Percentiles rank a stretch among this genome's conserved stretches.
These are phyloP conservation scores for Eospalax fontanierii DNA, from an alignment of 2,797 vertebrate genomes.

Conservation along the genomic window DNA sequence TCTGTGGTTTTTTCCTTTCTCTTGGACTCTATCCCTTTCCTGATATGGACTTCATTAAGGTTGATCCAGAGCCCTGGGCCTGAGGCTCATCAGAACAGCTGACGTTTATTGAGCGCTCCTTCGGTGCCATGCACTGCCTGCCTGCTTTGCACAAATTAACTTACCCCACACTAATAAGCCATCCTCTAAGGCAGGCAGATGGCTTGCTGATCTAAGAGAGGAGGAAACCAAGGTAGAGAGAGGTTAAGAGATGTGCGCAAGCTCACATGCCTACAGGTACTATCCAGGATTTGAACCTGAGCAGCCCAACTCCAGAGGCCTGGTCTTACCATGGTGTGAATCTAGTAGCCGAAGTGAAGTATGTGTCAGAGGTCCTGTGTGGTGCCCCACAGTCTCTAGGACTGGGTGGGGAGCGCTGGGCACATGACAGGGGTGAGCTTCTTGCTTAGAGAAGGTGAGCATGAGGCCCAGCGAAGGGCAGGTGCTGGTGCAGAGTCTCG, in stretches of 20 bases:
- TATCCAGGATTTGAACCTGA: background rate
- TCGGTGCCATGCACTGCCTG: background rate
- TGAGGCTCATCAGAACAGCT: background rate
- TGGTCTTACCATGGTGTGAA: background rate
- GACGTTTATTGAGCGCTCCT: background rate
- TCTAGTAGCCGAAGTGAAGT: background rate
- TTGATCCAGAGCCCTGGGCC: slow-evolving; percentile 52
- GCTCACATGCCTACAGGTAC: background rate
- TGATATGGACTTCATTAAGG: slow-evolving; percentile 61
- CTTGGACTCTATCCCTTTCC: slow-evolving; percentile 36
- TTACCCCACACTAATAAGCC: background rate
- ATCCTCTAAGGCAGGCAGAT: background rate
- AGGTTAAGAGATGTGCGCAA: background rate
- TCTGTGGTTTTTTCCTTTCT: slow-evolving; percentile 40
- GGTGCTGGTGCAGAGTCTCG: too few relatives aligned
- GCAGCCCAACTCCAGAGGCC: background rate
- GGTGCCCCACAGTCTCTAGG: background rate
- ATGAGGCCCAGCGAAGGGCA: background rate
- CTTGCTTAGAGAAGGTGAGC: background rate
- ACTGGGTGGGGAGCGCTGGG: background rate
- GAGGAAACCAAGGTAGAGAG: slow-evolving; percentile 49
- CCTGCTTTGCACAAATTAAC: background rate
- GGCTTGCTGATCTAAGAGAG: slow-evolving; percentile 8
- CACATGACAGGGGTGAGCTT: background rate
- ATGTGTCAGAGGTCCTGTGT: background rate